phyloP scores from a whole-genome alignment of 1,140 invertebrate species.

The Neodiprion pinetum region DNA sequence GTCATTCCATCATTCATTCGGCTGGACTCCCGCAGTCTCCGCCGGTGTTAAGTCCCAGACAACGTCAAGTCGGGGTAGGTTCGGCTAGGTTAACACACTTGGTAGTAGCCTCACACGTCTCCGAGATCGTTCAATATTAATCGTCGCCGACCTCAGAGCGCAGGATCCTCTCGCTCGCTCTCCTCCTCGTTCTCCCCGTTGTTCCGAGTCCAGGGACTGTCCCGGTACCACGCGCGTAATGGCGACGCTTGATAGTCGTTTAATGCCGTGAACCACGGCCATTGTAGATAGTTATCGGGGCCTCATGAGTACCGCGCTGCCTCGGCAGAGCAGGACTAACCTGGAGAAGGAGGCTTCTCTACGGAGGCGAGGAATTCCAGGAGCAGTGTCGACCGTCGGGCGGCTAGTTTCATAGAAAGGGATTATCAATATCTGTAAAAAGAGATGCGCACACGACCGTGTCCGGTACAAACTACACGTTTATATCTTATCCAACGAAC shows the following conservation, averaged over 20 bases:
- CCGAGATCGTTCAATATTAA: slow-evolving; percentile 4
- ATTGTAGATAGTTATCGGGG: slow-evolving; percentile 4
- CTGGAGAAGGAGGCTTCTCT: background rate
- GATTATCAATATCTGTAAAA: background rate
- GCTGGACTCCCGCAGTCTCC: too few species aligned
- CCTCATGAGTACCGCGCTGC: background rate
- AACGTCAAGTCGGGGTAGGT: background rate
- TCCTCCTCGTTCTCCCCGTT: background rate
- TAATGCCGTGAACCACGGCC: slow-evolving; percentile 1
- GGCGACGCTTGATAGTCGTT: slow-evolving; percentile 6
- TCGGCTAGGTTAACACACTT: slow-evolving; percentile 4
- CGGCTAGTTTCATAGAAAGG: slow-evolving; percentile 2
- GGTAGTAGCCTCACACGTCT: slow-evolving; percentile 4
- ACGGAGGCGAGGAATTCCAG: background rate
- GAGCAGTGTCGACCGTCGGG: background rate
- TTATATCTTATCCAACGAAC: background rate
- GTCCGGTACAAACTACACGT: background rate
- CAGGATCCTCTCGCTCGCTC: background rate
- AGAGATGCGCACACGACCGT: background rate
- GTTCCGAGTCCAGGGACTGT: background rate
- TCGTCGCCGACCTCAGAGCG: background rate
- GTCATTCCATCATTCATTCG: background rate
- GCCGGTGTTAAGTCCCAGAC: too few species aligned
- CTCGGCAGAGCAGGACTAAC: background rate
- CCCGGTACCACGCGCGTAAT: slow-evolving; percentile 3